Conservation (phyloP, 2,797 vertebrate species). For the Cuculus canorus region DNA sequence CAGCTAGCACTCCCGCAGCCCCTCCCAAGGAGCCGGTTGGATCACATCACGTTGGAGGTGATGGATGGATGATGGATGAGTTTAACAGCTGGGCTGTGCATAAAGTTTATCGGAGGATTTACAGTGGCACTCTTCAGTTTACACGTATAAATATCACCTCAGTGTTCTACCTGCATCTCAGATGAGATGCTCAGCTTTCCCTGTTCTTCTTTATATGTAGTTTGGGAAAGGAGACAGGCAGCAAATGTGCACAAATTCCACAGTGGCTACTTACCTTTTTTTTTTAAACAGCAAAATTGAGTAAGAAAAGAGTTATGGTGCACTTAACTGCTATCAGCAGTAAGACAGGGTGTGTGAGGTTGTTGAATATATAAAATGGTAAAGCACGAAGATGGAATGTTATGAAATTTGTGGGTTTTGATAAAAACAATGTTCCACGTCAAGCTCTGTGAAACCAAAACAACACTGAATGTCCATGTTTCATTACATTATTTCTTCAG, state of each 20-base stretch:
- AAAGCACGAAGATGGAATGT: neutral
- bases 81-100: neutral
- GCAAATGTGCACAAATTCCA: neutral
- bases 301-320: neutral
- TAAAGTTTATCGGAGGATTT: neutral
- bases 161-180: neutral
- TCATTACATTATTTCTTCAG: neutral
- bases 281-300: neutral
- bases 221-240: neutral
- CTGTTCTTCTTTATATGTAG: neutral
- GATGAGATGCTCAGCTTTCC: neutral
- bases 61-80: too few relatives aligned
- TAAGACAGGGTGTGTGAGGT: neutral
- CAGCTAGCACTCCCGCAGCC: neutral
- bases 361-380: neutral
- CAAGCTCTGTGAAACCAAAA: neutral
- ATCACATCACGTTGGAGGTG: neutral
- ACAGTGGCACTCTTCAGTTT: neutral
- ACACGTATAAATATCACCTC: neutral
- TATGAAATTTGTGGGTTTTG: neutral
- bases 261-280: neutral
- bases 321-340: neutral
- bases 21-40: neutral
- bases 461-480: neutral
- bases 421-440: neutral